phyloP scores from a whole-genome alignment of 2,113 vertebrate species.

The Pachyramphus minor region DNA sequence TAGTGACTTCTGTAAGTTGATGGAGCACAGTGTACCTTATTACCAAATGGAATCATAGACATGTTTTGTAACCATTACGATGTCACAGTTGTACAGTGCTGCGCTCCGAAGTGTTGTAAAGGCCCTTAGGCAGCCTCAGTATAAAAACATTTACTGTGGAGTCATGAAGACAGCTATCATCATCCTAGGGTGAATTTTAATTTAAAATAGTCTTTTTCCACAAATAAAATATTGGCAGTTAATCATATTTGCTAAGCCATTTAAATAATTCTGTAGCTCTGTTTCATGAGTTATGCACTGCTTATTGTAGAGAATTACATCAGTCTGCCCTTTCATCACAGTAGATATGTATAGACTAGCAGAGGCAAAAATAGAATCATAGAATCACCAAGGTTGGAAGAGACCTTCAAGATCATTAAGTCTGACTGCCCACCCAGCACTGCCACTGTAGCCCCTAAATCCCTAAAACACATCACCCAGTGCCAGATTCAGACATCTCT shows the following conservation, averaged over 20 bases:
- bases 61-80: neutral
- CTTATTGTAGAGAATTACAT: neutral
- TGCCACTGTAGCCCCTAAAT: neutral
- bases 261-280: neutral
- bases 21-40: constrained; percentile 15
- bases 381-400: neutral
- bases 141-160: constrained; percentile 13
- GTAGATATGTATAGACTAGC: neutral
- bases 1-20: constrained; percentile 35
- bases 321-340: neutral
- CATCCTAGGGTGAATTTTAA: neutral
- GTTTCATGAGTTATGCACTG: neutral
- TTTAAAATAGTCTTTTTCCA: neutral
- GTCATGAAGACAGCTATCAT: neutral
- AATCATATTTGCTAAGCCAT: neutral
- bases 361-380: neutral
- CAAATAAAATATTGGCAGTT: neutral
- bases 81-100: neutral
- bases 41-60: neutral
- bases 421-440: neutral
- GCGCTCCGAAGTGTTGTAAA: constrained; percentile 28
- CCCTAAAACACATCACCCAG: neutral
- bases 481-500: neutral
- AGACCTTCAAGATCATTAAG: neutral
- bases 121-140: neutral